These are phyloP conservation scores for Drosophila sordidula DNA, from an alignment of 2,888 invertebrate genomes.

Conservation along the genomic window DNA sequence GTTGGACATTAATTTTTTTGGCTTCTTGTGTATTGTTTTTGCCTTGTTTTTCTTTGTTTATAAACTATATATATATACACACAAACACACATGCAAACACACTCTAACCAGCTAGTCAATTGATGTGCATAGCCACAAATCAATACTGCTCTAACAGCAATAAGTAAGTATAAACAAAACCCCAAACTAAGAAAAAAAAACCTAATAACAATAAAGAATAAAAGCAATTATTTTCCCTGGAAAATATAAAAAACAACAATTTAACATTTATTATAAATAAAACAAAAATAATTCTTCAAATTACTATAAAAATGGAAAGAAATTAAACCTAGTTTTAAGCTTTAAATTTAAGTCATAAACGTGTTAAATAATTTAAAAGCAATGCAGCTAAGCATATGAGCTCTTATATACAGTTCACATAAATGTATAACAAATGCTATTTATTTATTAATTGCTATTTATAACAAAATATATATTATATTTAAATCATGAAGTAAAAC, in stretches of 20 bases:
- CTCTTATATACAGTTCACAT: slow-evolving; percentile 23
- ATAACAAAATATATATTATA: slow-evolving; percentile 30
- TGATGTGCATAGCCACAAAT: slow-evolving; percentile 64
- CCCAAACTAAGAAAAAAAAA: slow-evolving; percentile 20
- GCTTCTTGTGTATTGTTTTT: slow-evolving; percentile 62
- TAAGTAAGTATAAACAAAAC: slow-evolving; percentile 57
- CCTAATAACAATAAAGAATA: slow-evolving; percentile 63
- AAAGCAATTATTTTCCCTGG: slow-evolving; percentile 80
- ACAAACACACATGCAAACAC: slow-evolving; percentile 29
- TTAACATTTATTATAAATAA: slow-evolving; percentile 35
- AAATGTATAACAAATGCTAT: slow-evolving; percentile 42
- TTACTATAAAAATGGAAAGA: slow-evolving; percentile 30
- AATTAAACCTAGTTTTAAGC: slow-evolving; percentile 50
- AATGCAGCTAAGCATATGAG: slow-evolving; percentile 45
- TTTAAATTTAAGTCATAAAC: slow-evolving; percentile 43
- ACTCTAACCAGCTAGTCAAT: slow-evolving; percentile 70
- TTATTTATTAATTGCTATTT: slow-evolving; percentile 65
- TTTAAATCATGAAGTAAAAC: slow-evolving; percentile 36
- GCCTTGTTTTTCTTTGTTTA: slow-evolving; percentile 33
- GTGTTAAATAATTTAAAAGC: slow-evolving; percentile 64
- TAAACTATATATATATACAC: slow-evolving; percentile 14
- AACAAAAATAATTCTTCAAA: slow-evolving; percentile 36
- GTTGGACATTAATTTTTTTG: slow-evolving; percentile 55
- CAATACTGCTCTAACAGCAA: slow-evolving; percentile 42
- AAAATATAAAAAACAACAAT: slow-evolving; percentile 63